Percentiles rank a stretch among this genome's conserved stretches.
These are phyloP conservation scores for Nematopogon swammerdamellus DNA, from an alignment of 2,888 invertebrate species.

Conservation along the genomic window DNA sequence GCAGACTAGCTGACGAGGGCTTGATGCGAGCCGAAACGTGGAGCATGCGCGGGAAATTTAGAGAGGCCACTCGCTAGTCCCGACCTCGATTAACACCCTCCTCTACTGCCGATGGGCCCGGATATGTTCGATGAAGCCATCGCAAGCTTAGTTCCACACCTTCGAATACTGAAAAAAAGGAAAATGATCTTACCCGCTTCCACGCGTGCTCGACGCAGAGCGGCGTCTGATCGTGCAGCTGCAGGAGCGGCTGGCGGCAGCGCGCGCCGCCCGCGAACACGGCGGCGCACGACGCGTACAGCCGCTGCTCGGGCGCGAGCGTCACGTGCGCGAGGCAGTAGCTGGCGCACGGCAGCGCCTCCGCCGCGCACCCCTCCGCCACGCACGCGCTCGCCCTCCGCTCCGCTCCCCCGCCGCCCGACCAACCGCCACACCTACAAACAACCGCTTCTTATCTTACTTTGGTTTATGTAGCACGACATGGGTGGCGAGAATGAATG, in stretches of 20 bases:
- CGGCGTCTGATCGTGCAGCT: constrained; percentile 63
- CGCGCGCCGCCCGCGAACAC: constrained; percentile 48
- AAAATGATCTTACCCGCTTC: constrained; percentile 73
- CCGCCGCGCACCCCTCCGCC: constrained; percentile 19
- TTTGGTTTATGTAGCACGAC: no score
- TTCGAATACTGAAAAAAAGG: no score
- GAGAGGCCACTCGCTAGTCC: no score
- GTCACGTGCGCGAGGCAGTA: constrained; percentile 85
- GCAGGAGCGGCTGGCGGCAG: constrained; percentile 43
- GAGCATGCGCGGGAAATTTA: no score
- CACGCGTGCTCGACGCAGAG: constrained; percentile 83
- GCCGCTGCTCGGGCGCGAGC: constrained; percentile 77
- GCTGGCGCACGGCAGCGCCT: constrained; percentile 72
- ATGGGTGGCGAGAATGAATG: no score
- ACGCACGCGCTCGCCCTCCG: constrained; percentile 4
- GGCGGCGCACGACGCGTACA: constrained; percentile 52
- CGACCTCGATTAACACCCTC: no score
- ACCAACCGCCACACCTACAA: background rate
- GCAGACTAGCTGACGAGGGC: no score
- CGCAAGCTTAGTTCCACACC: no score
- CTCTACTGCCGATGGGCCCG: no score
- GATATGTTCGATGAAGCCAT: no score
- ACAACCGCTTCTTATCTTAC: background rate
- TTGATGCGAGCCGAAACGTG: no score
- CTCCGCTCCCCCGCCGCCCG: constrained; percentile 1